Conservation (phyloP, 2,113 vertebrate species). For the Oenanthe oenanthe region DNA sequence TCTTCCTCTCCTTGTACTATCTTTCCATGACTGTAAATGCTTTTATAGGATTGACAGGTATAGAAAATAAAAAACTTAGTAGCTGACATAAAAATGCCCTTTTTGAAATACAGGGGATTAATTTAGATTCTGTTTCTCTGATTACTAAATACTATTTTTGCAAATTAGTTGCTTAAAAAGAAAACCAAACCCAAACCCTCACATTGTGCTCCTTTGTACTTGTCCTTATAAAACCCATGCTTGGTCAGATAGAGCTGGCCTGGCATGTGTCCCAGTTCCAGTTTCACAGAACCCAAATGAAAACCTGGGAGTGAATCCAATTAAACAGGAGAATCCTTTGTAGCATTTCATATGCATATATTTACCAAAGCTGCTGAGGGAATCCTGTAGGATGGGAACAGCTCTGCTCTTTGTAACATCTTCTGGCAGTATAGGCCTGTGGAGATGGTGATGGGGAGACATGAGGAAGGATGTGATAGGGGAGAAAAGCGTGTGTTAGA, state of each 20-base stretch:
- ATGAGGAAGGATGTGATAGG: background rate
- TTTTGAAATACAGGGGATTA: background rate
- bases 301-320: background rate
- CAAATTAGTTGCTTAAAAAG: background rate
- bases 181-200: background rate
- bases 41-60: background rate
- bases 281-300: background rate
- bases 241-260: background rate
- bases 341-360: background rate
- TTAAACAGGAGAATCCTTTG: background rate
- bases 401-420: background rate
- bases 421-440: background rate
- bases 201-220: background rate
- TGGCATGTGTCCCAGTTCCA: background rate
- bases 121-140: background rate
- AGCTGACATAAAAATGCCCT: background rate
- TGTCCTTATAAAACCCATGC: background rate
- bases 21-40: background rate
- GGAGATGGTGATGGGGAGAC: background rate
- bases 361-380: background rate
- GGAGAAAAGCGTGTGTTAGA: background rate
- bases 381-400: background rate
- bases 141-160: background rate
- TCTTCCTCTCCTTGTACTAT: background rate
- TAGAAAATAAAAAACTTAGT: background rate